Base-by-base conservation (phyloP, 2,113 vertebrate genomes). In the Chauna torquata region DNA sequence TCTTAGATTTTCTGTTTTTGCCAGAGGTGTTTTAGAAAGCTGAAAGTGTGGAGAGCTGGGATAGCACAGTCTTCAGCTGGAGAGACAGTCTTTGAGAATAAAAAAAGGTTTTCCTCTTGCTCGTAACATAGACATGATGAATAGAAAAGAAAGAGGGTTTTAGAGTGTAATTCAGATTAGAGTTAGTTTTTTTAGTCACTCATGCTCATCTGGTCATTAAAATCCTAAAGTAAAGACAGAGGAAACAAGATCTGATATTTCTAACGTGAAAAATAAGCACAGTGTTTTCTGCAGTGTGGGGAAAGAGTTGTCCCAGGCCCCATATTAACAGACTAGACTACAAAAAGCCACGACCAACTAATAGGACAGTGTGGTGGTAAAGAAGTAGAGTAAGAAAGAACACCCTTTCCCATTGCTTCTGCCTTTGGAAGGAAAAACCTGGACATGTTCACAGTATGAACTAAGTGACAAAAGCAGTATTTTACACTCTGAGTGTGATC, bases 371-470 rank as follows among this genome's bases (percentile, higher is more conserved):
- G 55, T 30, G 80, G 34, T 92, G 44, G 42, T 88, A 80, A 66
- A 70, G 86, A 86, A 85, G 44, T 0, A 20, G 36, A 45, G 16
- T 61, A 76, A 69, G 76, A 64, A 64, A 1, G 38, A 85, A 22
- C 68, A 86, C 76, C 55, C 69, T 92, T 96, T 86, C 55, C 82
- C n/a, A 12, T 88, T 72, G 88, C 76, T 89, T 70, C 50, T 88
- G 92, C n/a, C 62, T 86, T 71, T 61, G 36, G 80, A 93, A 90
- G 47, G 27, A 23, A 88, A 94, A 94, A 90, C 79, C 69, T 90
- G 88, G 88, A 15, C 52, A 28, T 10, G 22, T 96, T 96, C 88
- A 71, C 90, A 86, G 76, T 3, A 62, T 64, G 86, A 88, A 86
- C 88, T 27, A 83, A 80, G 90, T 88, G 90, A 82, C 76, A 96